These are phyloP conservation scores for Lycophotia porphyrea DNA, from an alignment of 2,888 invertebrate species.

Conservation along the genomic window DNA sequence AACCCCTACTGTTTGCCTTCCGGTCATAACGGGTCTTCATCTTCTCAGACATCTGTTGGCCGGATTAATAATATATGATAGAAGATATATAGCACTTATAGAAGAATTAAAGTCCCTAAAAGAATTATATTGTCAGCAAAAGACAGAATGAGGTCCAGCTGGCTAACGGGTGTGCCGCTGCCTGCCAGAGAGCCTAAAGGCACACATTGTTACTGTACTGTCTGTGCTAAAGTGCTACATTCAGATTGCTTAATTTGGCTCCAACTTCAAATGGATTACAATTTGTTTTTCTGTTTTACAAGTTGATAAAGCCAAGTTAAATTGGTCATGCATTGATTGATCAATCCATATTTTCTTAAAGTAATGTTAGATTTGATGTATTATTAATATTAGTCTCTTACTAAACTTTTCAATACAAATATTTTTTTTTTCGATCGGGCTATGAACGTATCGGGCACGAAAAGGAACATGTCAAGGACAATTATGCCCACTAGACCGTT, in stretches of 20 bases:
- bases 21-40: no score
- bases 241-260: constrained; percentile 57
- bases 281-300: constrained; percentile 62
- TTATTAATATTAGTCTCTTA: no score
- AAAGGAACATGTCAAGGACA: no score
- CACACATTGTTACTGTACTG: constrained; percentile 71
- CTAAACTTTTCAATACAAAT: no score
- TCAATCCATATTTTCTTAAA: constrained; percentile 76
- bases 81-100: constrained; percentile 98
- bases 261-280: constrained; percentile 64
- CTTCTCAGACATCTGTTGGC: no score
- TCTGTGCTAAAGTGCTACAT: constrained; percentile 70
- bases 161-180: constrained; percentile 86
- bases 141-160: constrained; percentile 95
- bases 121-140: constrained; percentile 99
- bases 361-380: constrained; percentile 84
- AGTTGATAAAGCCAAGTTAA: constrained; percentile 64
- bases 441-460: no score
- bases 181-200: constrained; percentile 80
- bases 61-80: no score
- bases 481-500: no score
- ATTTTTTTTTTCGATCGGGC: no score
- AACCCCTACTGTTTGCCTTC: no score
- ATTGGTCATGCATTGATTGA: constrained; percentile 67
- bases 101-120: constrained; percentile 99